phyloP scores from a whole-genome alignment of 2,888 invertebrate species.

The Thyatira batis region DNA sequence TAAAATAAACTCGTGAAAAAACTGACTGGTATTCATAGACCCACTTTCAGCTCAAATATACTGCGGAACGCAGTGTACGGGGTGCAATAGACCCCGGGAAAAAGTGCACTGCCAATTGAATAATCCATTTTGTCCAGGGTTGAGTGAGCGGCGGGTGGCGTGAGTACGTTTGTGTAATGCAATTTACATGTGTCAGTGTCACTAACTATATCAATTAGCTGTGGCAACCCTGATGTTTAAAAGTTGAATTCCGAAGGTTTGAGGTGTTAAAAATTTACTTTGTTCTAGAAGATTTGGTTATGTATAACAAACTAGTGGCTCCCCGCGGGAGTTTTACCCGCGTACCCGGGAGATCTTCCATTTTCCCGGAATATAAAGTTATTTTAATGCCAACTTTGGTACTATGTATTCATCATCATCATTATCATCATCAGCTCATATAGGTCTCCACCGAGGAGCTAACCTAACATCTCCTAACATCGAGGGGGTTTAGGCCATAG shows the following conservation, averaged over 20 bases:
- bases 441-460: too few species aligned
- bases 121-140: constrained; percentile 53
- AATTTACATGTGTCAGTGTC: not conserved
- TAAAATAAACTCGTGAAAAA: constrained; percentile 33
- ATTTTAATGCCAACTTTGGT: too few species aligned
- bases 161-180: constrained; percentile 4
- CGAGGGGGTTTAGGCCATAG: too few species aligned
- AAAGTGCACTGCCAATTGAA: constrained; percentile 64
- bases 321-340: too few species aligned
- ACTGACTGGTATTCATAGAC: constrained; percentile 38
- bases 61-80: constrained; percentile 28
- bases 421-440: too few species aligned
- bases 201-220: not conserved
- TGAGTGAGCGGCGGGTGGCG: constrained; percentile 17
- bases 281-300: too few species aligned
- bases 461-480: too few species aligned
- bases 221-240: not conserved
- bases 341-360: too few species aligned
- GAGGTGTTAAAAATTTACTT: too few species aligned
- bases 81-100: constrained; percentile 33
- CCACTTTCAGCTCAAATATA: constrained; percentile 34
- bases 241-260: not conserved
- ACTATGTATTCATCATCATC: too few species aligned
- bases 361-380: too few species aligned
- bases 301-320: too few species aligned